Percentiles rank a stretch among this genome's conserved stretches.
Conservation (phyloP, 2,888 invertebrate genomes). For the Micoletzkya japonica region DNA sequence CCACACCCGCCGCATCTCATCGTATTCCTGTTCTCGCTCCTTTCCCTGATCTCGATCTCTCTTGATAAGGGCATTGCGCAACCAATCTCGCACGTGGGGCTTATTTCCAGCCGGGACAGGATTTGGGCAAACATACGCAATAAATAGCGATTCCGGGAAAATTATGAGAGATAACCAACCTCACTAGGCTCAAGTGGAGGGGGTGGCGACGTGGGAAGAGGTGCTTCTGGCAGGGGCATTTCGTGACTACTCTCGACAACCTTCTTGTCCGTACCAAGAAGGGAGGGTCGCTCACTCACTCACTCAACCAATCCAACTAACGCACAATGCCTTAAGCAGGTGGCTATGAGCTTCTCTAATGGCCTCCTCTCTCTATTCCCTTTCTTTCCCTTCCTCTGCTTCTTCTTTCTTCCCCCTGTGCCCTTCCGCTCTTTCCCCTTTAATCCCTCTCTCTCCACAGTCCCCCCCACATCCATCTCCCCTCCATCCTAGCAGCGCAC, state of each 20-base stretch:
- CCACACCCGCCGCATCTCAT: no score
- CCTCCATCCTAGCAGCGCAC: no score
- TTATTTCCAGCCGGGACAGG: no score
- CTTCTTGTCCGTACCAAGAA: slow-evolving; percentile 1
- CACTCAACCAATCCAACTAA: not conserved
- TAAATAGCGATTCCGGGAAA: no score
- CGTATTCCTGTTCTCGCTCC: no score
- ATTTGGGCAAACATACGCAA: no score
- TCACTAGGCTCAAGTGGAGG: not conserved
- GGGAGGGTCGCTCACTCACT: slow-evolving; percentile 12
- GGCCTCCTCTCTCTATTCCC: not conserved
- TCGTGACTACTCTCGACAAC: not conserved
- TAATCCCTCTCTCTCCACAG: no score
- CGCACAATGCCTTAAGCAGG: not conserved
- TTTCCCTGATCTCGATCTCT: no score
- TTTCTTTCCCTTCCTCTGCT: not conserved
- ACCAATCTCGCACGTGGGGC: no score
- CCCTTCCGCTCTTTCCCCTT: no score
- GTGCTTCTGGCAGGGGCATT: not conserved
- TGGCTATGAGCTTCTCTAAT: slow-evolving; percentile 6
- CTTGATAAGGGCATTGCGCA: no score
- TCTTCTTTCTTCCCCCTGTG: not conserved
- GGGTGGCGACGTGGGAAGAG: slow-evolving; percentile 9
- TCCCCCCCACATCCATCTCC: no score
- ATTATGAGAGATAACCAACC: not conserved